phyloP scores from a whole-genome alignment of 1,140 invertebrate species.

The Drosophila erecta region DNA sequence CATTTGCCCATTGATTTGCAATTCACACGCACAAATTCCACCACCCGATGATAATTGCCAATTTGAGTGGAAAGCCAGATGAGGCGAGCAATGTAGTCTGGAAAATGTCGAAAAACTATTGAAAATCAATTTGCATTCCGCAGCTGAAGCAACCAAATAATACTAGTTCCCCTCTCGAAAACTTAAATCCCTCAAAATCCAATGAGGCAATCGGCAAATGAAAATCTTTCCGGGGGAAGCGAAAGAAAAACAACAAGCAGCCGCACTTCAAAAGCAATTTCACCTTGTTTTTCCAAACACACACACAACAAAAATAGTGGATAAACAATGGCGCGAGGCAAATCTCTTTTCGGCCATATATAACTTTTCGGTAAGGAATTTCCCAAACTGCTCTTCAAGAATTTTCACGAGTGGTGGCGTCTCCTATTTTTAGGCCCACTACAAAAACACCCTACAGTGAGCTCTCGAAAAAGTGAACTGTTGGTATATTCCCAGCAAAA shows the following conservation, averaged over 20 bases:
- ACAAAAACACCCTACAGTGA: slow-evolving; percentile 5
- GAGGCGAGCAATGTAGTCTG: background rate
- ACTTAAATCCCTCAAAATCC: background rate
- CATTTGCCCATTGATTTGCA: slow-evolving; percentile 6
- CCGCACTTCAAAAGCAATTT: slow-evolving; percentile 70
- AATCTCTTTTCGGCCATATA: slow-evolving; percentile 43
- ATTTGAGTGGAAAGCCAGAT: slow-evolving; percentile 8
- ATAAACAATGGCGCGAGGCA: slow-evolving; percentile 37
- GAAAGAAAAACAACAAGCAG: slow-evolving; percentile 31
- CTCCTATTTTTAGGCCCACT: slow-evolving; percentile 59
- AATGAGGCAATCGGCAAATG: slow-evolving; percentile 55
- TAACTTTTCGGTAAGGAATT: slow-evolving; percentile 43
- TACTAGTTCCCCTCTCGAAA: background rate
- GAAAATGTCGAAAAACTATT: slow-evolving; percentile 22
- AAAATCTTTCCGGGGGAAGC: slow-evolving; percentile 38
- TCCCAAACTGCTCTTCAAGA: slow-evolving; percentile 32
- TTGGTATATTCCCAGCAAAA: background rate
- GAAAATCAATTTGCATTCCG: slow-evolving; percentile 35
- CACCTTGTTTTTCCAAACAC: slow-evolving; percentile 58
- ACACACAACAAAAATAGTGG: slow-evolving; percentile 17
- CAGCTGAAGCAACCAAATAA: background rate
- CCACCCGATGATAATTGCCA: slow-evolving; percentile 20
- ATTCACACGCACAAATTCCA: slow-evolving; percentile 5
- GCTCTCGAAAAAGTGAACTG: background rate
- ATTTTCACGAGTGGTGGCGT: slow-evolving; percentile 47